Conservation (phyloP, 2,888 invertebrate species). For the Catotricha subobsoleta region DNA sequence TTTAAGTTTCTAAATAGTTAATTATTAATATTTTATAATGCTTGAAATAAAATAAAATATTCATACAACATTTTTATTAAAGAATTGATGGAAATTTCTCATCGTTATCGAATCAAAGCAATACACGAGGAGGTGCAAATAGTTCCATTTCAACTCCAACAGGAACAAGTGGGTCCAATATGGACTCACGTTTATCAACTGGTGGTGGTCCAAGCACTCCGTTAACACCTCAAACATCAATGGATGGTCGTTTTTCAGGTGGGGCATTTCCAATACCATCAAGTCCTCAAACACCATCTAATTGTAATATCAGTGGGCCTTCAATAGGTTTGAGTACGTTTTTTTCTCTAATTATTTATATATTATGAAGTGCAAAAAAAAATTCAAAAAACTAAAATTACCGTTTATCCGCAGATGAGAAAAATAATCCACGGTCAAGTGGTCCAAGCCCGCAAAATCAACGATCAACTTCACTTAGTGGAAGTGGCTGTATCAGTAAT, state of each 20-base stretch:
- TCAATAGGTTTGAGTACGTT: too few species aligned
- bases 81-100: too few species aligned
- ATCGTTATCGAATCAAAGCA: too few species aligned
- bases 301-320: constrained; percentile 14
- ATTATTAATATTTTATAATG: too few species aligned
- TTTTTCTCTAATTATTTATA: too few species aligned
- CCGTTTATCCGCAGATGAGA: constrained; percentile 16
- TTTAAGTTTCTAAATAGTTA: too few species aligned
- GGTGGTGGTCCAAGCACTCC: not conserved
- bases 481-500: too few species aligned
- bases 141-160: not conserved
- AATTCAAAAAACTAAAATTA: not conserved
- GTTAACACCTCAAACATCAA: not conserved
- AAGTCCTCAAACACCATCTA: constrained; percentile 29
- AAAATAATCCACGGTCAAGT: constrained; percentile 32
- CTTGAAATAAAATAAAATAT: too few species aligned
- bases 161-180: not conserved
- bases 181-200: not conserved
- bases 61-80: too few species aligned
- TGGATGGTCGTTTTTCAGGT: too few species aligned
- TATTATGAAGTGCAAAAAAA: not conserved
- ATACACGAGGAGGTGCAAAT: too few species aligned
- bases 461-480: constrained; percentile 19
- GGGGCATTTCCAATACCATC: constrained; percentile 31
- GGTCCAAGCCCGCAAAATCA: constrained; percentile 24